Percentiles rank a stretch among this genome's conserved stretches.
phyloP scores from a whole-genome alignment of 2,113 vertebrate genomes.

The Myotis lucifugus region DNA sequence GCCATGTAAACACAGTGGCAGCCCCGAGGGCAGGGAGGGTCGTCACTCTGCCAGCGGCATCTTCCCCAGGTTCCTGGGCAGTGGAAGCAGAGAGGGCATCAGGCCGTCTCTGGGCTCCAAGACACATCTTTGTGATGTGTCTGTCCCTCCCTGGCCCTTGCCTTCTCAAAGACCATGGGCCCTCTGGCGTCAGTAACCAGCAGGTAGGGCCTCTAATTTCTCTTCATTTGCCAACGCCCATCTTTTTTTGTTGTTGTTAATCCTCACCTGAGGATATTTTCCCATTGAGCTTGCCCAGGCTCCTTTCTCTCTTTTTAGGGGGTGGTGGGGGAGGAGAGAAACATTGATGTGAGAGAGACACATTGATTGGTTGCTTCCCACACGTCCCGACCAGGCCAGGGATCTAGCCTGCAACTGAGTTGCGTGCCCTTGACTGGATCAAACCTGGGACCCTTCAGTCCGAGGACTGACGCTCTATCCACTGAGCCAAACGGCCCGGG shows the following conservation, averaged over 20 bases:
- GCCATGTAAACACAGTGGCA: not conserved
- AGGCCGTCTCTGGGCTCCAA: not conserved
- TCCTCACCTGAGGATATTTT: not conserved
- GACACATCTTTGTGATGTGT: no score
- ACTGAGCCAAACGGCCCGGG: not conserved
- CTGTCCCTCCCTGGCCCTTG: not conserved
- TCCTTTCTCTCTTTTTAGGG: not conserved
- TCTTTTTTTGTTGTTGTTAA: not conserved
- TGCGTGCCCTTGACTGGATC: not conserved
- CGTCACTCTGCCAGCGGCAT: fast-evolving
- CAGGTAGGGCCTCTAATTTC: not conserved
- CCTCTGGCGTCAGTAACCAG: not conserved
- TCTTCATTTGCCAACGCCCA: not conserved
- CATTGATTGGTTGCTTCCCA: not conserved
- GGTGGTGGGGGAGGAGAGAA: not conserved
- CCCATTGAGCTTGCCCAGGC: no score
- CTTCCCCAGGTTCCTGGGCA: not conserved
- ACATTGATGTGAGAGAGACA: not conserved
- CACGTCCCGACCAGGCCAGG: no score
- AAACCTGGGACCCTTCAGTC: not conserved
- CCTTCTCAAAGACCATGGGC: not conserved
- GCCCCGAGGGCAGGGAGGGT: not conserved
- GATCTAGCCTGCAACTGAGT: not conserved
- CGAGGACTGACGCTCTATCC: not conserved
- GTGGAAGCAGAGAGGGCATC: not conserved